A percentile compares a stretch with the other conserved stretches of the same genome.
These are phyloP conservation scores for Aphelocoma californica DNA, from an alignment of 2,797 vertebrate genomes.

Conservation along the genomic window DNA sequence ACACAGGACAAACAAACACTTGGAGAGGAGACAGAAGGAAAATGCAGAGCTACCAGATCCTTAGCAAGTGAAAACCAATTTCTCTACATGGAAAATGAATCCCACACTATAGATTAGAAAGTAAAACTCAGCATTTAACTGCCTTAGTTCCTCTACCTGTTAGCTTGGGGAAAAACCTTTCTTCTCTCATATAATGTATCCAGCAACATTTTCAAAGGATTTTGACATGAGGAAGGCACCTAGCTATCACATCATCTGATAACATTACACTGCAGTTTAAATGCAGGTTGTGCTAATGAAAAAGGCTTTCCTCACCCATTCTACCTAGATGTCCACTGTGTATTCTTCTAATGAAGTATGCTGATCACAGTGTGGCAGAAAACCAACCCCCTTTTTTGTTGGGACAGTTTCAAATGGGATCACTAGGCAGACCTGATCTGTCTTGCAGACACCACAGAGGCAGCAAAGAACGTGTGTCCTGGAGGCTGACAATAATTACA, in stretches of 20 bases:
- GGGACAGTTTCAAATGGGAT: neutral
- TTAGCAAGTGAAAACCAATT: neutral
- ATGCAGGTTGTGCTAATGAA: neutral
- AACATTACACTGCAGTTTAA: neutral
- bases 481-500: neutral
- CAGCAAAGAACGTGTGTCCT: neutral
- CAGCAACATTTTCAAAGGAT: neutral
- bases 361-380: neutral
- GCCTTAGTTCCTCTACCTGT: neutral
- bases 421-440: neutral
- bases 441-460: neutral
- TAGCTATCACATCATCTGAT: neutral
- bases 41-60: neutral
- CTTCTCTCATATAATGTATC: neutral
- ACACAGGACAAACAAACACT: neutral
- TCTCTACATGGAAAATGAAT: neutral
- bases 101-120: neutral
- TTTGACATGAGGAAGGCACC: neutral
- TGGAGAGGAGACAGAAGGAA: neutral
- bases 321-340: neutral
- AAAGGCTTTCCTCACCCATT: neutral
- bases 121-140: neutral
- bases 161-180: neutral
- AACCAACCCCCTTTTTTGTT: neutral
- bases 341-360: neutral